These are phyloP conservation scores for Drosophila arizonae DNA, from an alignment of 1,140 invertebrate genomes.

Conservation along the genomic window DNA sequence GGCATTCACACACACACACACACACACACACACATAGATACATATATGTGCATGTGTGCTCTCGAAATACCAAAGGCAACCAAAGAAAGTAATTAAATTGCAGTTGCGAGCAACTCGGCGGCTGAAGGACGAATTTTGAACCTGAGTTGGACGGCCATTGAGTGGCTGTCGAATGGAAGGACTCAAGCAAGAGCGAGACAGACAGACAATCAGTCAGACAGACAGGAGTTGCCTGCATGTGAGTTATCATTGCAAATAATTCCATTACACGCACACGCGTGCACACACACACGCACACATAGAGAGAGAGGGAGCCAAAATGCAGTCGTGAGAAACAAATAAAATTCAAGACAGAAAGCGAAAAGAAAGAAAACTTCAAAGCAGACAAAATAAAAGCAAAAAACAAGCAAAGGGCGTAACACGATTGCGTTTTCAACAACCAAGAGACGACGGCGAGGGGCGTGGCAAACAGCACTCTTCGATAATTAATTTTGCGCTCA, in stretches of 20 bases:
- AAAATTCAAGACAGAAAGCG: slow-evolving; percentile 27
- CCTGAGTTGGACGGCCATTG: slow-evolving; percentile 29
- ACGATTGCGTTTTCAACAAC: slow-evolving; percentile 28
- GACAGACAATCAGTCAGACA: neutral
- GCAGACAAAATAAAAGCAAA: slow-evolving; percentile 15
- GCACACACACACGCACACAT: neutral
- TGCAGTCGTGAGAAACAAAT: slow-evolving; percentile 61
- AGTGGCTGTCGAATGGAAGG: slow-evolving; percentile 4
- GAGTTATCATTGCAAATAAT: slow-evolving; percentile 52
- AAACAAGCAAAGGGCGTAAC: slow-evolving; percentile 72
- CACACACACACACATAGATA: neutral
- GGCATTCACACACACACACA: slow-evolving; percentile 17
- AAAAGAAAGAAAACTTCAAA: slow-evolving; percentile 35
- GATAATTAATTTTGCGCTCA: slow-evolving; percentile 72
- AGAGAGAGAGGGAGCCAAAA: neutral
- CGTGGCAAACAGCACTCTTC: slow-evolving; percentile 23
- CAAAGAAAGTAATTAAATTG: slow-evolving; percentile 72
- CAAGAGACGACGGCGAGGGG: neutral
- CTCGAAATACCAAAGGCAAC: slow-evolving; percentile 21
- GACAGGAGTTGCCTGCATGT: slow-evolving; percentile 9
- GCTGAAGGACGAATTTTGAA: slow-evolving; percentile 73
- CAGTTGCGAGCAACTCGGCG: slow-evolving; percentile 30
- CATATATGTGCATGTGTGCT: neutral
- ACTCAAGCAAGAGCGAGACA: neutral
- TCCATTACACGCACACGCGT: slow-evolving; percentile 37